A percentile compares a stretch with the other conserved stretches of the same genome.
Evolutionary conservation across 2,888 invertebrate genomes (phyloP).

Genomic region (Eustalomyia histrio): DNA sequence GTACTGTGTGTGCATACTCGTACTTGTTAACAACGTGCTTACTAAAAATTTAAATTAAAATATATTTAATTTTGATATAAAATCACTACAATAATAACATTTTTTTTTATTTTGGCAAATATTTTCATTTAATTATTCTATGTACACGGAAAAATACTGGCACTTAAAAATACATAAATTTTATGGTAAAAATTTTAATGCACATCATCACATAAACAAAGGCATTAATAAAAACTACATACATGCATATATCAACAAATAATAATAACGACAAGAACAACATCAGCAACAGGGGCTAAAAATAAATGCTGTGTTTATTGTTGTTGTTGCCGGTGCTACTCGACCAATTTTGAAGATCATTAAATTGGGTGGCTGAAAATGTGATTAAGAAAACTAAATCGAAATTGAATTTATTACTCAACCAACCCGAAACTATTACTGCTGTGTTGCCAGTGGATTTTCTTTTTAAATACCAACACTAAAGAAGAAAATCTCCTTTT

Average conservation of each 20-base stretch:
- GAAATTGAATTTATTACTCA: neutral
- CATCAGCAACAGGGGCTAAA: neutral
- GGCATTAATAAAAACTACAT: constrained; percentile 8
- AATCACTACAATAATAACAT: constrained; percentile 9
- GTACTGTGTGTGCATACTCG: neutral
- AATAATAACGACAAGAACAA: constrained; percentile 4
- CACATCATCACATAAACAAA: constrained; percentile 18
- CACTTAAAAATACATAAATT: constrained; percentile 62
- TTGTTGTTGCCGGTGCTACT: neutral
- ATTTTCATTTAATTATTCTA: constrained; percentile 5
- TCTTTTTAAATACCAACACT: too few species aligned
- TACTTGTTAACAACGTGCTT: neutral
- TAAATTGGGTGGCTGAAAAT: neutral
- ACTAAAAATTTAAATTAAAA: constrained; percentile 2
- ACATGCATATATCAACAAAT: neutral
- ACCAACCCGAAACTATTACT: neutral
- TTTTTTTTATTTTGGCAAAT: constrained; percentile 10
- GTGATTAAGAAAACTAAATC: neutral
- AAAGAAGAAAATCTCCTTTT: too few species aligned
- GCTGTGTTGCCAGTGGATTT: too few species aligned
- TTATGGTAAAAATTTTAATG: constrained; percentile 35
- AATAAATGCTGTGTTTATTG: neutral
- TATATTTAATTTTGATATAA: constrained; percentile 2
- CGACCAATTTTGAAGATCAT: constrained; percentile 1
- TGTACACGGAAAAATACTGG: constrained; percentile 31